Evolutionary conservation across 2,888 invertebrate species (phyloP).

Genomic region (Apeira syringaria): DNA sequence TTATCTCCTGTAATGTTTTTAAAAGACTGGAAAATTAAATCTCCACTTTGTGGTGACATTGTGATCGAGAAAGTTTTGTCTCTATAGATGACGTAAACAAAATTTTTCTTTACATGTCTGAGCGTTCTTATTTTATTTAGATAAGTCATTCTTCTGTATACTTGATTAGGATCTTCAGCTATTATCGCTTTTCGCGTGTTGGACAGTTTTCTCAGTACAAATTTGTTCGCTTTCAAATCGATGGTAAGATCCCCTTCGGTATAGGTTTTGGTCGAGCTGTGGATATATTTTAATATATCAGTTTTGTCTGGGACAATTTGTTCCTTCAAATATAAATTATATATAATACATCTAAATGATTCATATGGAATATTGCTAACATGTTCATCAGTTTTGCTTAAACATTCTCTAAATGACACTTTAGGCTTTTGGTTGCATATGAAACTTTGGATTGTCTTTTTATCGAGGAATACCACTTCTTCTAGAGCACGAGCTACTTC

Average conservation of each 20-base stretch:
- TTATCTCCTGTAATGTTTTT: not conserved
- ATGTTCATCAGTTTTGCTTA: not conserved
- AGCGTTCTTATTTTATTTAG: not conserved
- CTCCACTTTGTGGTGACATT: not conserved
- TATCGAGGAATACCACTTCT: too few relatives aligned
- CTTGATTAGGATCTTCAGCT: not conserved
- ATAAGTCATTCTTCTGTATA: constrained; percentile 1
- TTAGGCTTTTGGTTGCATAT: too few relatives aligned
- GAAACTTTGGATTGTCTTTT: too few relatives aligned
- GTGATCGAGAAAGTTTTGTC: not conserved
- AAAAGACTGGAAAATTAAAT: not conserved
- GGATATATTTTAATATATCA: not conserved
- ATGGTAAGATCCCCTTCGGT: not conserved
- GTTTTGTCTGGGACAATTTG: not conserved
- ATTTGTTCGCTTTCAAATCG: not conserved
- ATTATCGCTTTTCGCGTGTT: not conserved
- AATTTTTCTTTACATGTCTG: not conserved
- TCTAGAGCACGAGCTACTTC: too few relatives aligned
- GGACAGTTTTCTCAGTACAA: not conserved
- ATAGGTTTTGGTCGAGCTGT: not conserved
- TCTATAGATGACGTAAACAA: not conserved
- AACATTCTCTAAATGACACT: not conserved
- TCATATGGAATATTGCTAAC: not conserved
- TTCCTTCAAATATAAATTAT: not conserved
- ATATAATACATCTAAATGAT: not conserved